A percentile compares a stretch with the other conserved stretches of the same genome.
phyloP scores from a whole-genome alignment of 37 sponge, comb jelly and placozoan species.

The Corticium candelabrum region DNA sequence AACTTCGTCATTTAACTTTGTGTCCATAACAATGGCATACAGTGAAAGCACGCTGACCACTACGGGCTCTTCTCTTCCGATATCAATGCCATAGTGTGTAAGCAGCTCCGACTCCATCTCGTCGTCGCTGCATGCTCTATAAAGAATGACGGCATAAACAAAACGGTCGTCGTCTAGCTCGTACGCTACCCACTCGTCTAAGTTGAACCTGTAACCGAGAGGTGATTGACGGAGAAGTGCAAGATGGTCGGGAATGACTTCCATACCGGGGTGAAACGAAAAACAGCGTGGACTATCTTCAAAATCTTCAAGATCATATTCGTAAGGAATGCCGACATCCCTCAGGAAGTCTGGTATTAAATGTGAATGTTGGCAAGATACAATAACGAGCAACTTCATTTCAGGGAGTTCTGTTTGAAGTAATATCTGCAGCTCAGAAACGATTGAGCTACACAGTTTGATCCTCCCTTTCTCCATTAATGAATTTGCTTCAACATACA shows the following conservation, averaged over 20 bases:
- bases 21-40: not conserved
- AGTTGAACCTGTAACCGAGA: slow-evolving; percentile 23
- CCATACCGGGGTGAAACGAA: too few species aligned
- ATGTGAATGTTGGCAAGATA: too few species aligned
- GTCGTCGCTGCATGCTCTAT: not conserved
- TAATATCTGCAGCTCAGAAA: not conserved
- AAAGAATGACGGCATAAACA: slow-evolving; percentile 32
- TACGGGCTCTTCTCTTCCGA: slow-evolving; percentile 10
- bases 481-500: not conserved
- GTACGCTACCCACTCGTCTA: slow-evolving; percentile 44
- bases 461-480: not conserved
- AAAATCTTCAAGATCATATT: not conserved
- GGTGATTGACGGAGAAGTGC: too few species aligned
- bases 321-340: not conserved
- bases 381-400: too few species aligned
- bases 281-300: not conserved
- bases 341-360: not conserved
- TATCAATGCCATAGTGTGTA: slow-evolving; percentile 15
- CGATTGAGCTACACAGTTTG: not conserved
- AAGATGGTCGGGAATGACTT: not conserved
- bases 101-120: not conserved
- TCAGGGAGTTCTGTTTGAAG: not conserved
- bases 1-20: not conserved
- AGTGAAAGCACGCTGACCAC: not conserved
- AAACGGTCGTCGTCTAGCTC: slow-evolving; percentile 7